Percentiles rank a stretch among this genome's conserved stretches.
Conservation (phyloP, 2,888 invertebrate genomes). For the Papilio gigon region DNA sequence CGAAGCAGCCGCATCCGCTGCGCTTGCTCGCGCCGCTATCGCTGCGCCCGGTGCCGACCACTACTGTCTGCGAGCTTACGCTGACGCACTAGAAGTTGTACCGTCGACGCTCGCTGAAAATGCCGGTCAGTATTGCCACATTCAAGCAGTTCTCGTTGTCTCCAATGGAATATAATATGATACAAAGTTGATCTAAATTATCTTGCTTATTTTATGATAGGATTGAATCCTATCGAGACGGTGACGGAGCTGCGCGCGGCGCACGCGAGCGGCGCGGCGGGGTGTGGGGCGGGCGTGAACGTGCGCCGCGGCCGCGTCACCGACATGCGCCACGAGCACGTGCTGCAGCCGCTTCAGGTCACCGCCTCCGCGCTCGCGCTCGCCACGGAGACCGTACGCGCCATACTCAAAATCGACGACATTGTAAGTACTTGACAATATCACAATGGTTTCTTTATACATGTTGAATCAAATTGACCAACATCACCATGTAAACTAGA, state of each 20-base stretch:
- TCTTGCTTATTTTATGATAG: conserved; percentile 59
- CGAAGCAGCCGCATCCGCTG: conserved; percentile 96
- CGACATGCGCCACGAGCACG: conserved; percentile 98
- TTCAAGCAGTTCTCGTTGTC: background rate
- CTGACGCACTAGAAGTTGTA: conserved; percentile 94
- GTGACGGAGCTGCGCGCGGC: conserved; percentile 97
- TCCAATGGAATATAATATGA: background rate
- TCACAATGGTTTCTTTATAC: background rate
- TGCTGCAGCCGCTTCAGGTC: conserved; percentile 98
- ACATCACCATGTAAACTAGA: too few relatives aligned
- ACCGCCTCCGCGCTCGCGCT: conserved; percentile 96
- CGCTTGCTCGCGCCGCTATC: conserved; percentile 90
- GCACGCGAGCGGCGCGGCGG: conserved; percentile 86
- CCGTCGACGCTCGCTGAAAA: conserved; percentile 79
- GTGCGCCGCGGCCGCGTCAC: conserved; percentile 98
- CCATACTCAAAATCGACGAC: conserved; percentile 99
- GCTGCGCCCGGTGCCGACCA: conserved; percentile 95
- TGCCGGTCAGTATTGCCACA: conserved; percentile 61
- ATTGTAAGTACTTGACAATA: conserved; percentile 87
- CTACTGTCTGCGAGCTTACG: conserved; percentile 97
- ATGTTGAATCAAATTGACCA: background rate
- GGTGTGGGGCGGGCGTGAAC: conserved; percentile 95
- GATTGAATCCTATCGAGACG: conserved; percentile 95
- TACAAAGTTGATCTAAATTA: background rate
- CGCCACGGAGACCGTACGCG: conserved; percentile 97